Evolutionary conservation across 1,140 invertebrate species (phyloP).

Genomic region (Listronotus oregonensis): DNA sequence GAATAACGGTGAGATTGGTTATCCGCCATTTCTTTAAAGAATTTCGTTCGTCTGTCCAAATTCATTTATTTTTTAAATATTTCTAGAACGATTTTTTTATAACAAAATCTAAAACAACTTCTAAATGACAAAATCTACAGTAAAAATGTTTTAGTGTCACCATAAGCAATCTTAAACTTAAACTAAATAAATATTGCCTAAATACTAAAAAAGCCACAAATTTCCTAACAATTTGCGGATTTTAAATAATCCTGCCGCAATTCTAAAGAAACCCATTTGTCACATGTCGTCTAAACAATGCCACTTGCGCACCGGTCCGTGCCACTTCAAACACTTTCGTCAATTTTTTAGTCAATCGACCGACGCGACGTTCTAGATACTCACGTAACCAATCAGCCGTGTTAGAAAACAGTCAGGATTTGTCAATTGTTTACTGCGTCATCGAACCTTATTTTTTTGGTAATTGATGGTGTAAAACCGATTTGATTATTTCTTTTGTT

Average conservation of each 20-base stretch:
- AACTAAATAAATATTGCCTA: too few relatives aligned
- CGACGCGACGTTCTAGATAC: slow-evolving; percentile 33
- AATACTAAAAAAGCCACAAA: background rate
- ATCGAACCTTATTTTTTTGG: slow-evolving; percentile 21
- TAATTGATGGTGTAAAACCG: slow-evolving; percentile 22
- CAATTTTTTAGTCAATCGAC: slow-evolving; percentile 33
- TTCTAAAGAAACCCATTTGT: slow-evolving; percentile 32
- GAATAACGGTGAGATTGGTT: too few relatives aligned
- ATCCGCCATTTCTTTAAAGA: too few relatives aligned
- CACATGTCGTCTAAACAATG: slow-evolving; percentile 36
- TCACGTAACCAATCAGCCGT: slow-evolving; percentile 26
- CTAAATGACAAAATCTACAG: too few relatives aligned
- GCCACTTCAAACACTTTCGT: slow-evolving; percentile 33
- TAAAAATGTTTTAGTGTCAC: too few relatives aligned
- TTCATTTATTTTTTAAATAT: too few relatives aligned
- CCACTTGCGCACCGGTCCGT: slow-evolving; percentile 25
- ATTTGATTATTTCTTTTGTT: slow-evolving; percentile 32
- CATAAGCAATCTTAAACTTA: too few relatives aligned
- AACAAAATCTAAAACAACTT: too few relatives aligned
- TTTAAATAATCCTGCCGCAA: slow-evolving; percentile 20
- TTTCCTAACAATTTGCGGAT: slow-evolving; percentile 14
- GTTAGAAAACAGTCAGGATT: slow-evolving; percentile 23
- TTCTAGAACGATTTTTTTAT: too few relatives aligned
- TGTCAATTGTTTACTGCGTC: slow-evolving; percentile 34
- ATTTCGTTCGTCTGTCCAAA: too few relatives aligned